Evolutionary conservation across 2,113 vertebrate species (phyloP).

Genomic region (Chloropsis cyanopogon): DNA sequence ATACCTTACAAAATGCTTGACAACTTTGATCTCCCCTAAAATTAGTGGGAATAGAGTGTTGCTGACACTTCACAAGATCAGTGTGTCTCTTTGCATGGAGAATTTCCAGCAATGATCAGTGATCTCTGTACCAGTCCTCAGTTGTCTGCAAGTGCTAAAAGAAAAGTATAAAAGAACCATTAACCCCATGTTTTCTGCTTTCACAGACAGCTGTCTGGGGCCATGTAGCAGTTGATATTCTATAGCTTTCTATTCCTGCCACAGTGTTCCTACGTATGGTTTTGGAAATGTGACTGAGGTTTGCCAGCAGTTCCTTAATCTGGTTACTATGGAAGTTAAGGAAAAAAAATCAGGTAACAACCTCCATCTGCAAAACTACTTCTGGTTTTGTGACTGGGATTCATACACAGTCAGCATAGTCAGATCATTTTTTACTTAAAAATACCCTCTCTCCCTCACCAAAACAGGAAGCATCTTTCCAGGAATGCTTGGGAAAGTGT

Average conservation of each 20-base stretch:
- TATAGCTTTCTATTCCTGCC: constrained; percentile 29
- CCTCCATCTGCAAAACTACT: constrained; percentile 25
- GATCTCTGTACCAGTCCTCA: neutral
- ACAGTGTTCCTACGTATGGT: neutral
- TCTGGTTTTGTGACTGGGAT: constrained; percentile 23
- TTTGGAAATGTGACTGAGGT: constrained; percentile 14
- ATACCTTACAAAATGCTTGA: neutral
- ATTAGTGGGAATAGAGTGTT: neutral
- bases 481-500: constrained; percentile 28
- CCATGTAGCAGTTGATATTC: neutral
- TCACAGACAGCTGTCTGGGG: constrained; percentile 22
- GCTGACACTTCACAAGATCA: neutral
- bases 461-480: constrained; percentile 53
- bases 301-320: constrained; percentile 45
- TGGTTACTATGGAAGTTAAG: neutral
- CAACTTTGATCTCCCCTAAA: neutral
- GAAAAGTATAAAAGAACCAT: neutral
- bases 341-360: constrained; percentile 9
- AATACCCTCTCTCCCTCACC: neutral
- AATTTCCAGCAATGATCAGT: neutral
- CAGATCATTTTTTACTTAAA: constrained; percentile 40
- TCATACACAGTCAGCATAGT: neutral
- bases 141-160: neutral
- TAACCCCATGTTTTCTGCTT: constrained; percentile 22
- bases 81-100: neutral